A percentile compares a stretch with the other conserved stretches of the same genome.
phyloP scores from a whole-genome alignment of 2,797 vertebrate genomes.

The Pogonophryne albipinna region DNA sequence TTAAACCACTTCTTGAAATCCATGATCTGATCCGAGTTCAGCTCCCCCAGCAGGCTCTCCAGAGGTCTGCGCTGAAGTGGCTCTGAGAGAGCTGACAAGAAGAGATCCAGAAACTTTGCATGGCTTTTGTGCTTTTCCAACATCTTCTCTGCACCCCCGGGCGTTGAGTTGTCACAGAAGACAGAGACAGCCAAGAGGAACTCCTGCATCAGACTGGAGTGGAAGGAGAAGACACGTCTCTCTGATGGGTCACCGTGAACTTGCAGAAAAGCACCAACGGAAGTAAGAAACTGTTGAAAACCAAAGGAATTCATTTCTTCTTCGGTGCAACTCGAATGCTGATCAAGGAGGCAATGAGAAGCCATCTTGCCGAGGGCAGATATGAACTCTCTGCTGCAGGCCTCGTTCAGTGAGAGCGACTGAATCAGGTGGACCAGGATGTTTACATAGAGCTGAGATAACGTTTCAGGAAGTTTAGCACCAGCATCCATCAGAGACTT shows the following conservation, averaged over 20 bases:
- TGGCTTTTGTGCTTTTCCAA: conserved; percentile 46
- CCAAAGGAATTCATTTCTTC: conserved; percentile 58
- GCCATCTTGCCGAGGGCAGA: conserved; percentile 76
- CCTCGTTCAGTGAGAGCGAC: conserved; percentile 22
- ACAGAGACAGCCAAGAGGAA: conserved; percentile 79
- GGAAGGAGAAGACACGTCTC: conserved; percentile 71
- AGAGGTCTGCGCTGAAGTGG: conserved; percentile 64
- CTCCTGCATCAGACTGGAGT: conserved; percentile 75
- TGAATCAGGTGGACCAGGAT: conserved; percentile 68
- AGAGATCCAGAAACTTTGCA: conserved; percentile 69
- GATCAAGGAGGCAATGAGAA: conserved; percentile 41
- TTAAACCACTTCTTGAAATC: conserved; percentile 75
- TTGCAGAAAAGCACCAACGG: conserved; percentile 64
- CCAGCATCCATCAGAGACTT: conserved; percentile 58
- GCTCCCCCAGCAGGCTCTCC: conserved; percentile 65
- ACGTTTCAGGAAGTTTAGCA: conserved; percentile 75
- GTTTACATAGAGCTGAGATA: conserved; percentile 77
- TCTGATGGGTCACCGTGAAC: conserved; percentile 40
- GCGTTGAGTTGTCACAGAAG: conserved; percentile 57
- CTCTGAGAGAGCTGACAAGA: conserved; percentile 80
- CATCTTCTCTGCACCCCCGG: conserved; percentile 35
- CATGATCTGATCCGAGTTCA: conserved; percentile 46
- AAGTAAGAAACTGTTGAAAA: conserved; percentile 43
- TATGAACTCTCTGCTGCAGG: conserved; percentile 58
- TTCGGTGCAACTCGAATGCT: conserved; percentile 48